Evolutionary conservation across 2,888 invertebrate species (phyloP), one percentile per base, ranked within the genome.

Genomic region (Dichetophora obliterata): DNA sequence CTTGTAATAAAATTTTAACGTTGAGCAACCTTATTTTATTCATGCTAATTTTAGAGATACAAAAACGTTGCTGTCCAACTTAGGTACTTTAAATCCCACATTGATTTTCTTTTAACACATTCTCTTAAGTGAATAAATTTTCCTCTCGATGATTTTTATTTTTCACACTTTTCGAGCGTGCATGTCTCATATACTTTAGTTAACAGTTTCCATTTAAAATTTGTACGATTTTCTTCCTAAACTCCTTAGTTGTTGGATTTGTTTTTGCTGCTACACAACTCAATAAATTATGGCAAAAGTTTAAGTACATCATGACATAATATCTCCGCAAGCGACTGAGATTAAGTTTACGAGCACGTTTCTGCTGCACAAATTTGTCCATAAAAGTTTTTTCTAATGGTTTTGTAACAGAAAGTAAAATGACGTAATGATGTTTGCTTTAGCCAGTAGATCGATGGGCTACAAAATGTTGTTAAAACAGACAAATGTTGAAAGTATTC

Each of bases 271-370:
- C 16, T 16, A 34, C 34, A 37, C 37, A 66, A n/a, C 66, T 43
- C 66, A 66, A 66, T 66, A 37, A 66, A 34, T 66, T 37, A 66
- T 66, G 43, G 66, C 43, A 37, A 66, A 66, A 66, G 66, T 66
- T 66, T 37, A 66, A 22, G 22, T 14, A 37, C 31, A 66, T 66
- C 66, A 37, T 66, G 66, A 66, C 66, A 66, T 37, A 66, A 66
- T 66, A 66, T 37, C 66, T 66, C 43, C 37, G 66, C 66, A 37
- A 66, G 66, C 43, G 66, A 3, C 57, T 22, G 57, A 24, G 57
- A 59, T 59, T 59, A 59, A 59, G 24, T 59, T 59, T 59, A 59
- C 57, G 57, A 59, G 57, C 57, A 59, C 57, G 57, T 59, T 24
- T 59, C 24, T 27, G 57, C 57, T 59, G 57, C 57, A 59, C 57